These are phyloP conservation scores for Drosophila guanche DNA, from an alignment of 1,140 invertebrate species.

Conservation along the genomic window DNA sequence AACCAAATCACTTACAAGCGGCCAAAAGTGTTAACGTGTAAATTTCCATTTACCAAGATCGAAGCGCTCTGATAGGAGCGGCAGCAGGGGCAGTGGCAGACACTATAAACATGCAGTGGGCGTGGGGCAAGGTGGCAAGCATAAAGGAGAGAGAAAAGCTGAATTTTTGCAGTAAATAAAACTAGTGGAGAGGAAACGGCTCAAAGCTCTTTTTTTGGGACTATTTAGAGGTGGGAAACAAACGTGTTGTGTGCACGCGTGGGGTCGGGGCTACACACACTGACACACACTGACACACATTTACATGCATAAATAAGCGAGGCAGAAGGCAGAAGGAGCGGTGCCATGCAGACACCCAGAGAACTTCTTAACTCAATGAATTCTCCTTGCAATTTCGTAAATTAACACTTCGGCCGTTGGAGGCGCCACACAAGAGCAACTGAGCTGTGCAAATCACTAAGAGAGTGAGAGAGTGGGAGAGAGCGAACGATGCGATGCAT, in stretches of 20 bases:
- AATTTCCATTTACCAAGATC: conserved; percentile 81
- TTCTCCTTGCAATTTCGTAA: conserved; percentile 78
- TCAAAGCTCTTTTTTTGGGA: conserved; percentile 34
- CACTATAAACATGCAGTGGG: conserved; percentile 70
- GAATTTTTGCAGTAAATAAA: conserved; percentile 57
- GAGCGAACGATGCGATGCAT: conserved; percentile 13
- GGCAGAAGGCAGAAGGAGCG: not conserved
- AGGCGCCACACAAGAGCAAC: not conserved
- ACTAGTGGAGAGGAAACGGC: conserved; percentile 51
- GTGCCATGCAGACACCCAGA: not conserved
- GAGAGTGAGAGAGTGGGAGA: not conserved
- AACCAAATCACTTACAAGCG: conserved; percentile 82
- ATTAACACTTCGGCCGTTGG: conserved; percentile 68
- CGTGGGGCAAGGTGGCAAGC: conserved; percentile 8
- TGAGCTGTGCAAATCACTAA: conserved; percentile 49
- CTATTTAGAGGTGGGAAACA: conserved; percentile 50
- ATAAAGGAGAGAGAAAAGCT: conserved; percentile 4
- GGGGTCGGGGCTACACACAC: conserved; percentile 2
- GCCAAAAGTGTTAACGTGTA: conserved; percentile 81
- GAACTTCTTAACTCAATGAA: conserved; percentile 80
- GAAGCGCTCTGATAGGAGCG: conserved; percentile 68
- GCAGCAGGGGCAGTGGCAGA: conserved; percentile 32
- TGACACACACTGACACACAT: conserved; percentile 43
- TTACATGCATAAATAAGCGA: conserved; percentile 76
- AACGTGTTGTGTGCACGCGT: conserved; percentile 42